These are phyloP conservation scores for Tupiocoris notatus DNA, from an alignment of 2,888 invertebrate species.

Conservation along the genomic window DNA sequence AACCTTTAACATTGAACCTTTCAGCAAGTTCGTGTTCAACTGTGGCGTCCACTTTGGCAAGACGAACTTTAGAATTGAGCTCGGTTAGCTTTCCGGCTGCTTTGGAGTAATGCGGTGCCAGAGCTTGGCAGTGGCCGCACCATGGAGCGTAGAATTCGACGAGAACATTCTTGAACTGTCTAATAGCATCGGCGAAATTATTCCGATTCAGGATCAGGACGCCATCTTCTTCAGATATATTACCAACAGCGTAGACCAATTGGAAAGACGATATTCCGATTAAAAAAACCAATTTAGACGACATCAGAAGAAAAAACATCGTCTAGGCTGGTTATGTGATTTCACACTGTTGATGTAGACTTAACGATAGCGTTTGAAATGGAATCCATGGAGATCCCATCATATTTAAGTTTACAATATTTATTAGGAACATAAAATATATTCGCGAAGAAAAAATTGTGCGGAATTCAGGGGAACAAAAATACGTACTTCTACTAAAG, in stretches of 20 bases:
- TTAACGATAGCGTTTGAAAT: too few species aligned
- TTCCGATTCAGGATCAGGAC: not conserved
- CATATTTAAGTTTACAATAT: too few species aligned
- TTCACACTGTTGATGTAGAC: too few species aligned
- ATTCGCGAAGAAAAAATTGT: too few species aligned
- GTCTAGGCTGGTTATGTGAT: too few species aligned
- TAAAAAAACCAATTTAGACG: too few species aligned
- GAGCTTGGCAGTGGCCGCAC: slow-evolving; percentile 98
- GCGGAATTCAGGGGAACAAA: too few species aligned
- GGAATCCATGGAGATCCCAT: too few species aligned
- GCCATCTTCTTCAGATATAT: not conserved
- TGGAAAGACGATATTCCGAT: not conserved
- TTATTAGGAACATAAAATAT: too few species aligned
- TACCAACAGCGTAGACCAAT: not conserved
- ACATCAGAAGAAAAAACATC: too few species aligned
- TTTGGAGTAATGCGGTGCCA: slow-evolving; percentile 91
- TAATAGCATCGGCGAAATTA: not conserved
- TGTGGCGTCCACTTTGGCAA: slow-evolving; percentile 89
- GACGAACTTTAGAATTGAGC: not conserved
- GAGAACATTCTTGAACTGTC: slow-evolving; percentile 76
- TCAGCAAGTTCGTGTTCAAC: slow-evolving; percentile 86
- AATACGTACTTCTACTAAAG: too few species aligned
- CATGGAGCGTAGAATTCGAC: slow-evolving; percentile 99
- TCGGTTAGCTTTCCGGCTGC: slow-evolving; percentile 50
- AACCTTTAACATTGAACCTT: slow-evolving; percentile 83